Conservation (phyloP, 2,113 vertebrate species). For the Rallus limicola region DNA sequence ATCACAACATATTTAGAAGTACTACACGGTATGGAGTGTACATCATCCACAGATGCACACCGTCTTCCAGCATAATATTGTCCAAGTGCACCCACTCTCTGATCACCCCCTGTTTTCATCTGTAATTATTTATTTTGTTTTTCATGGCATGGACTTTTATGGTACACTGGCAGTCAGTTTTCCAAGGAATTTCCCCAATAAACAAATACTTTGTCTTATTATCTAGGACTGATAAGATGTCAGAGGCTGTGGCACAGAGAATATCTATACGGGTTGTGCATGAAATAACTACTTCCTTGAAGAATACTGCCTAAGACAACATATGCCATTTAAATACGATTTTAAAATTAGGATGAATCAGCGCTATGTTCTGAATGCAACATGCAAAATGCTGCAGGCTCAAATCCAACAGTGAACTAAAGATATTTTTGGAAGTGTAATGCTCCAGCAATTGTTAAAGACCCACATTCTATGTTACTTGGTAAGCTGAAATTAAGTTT, state of each 20-base stretch:
- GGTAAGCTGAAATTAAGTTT: background rate
- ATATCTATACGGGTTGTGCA: background rate
- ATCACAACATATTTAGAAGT: background rate
- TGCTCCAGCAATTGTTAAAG: conserved; percentile 15
- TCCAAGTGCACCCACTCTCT: background rate
- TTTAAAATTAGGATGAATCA: conserved; percentile 52
- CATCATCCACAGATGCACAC: background rate
- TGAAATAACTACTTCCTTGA: background rate
- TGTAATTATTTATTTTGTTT: background rate
- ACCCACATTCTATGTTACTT: background rate
- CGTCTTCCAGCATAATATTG: background rate
- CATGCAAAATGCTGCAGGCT: conserved; percentile 42
- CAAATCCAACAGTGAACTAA: conserved; percentile 2
- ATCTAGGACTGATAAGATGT: background rate
- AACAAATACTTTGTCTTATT: background rate
- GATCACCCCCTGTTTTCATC: background rate
- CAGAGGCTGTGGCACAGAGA: background rate
- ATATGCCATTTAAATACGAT: background rate
- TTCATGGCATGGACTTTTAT: background rate
- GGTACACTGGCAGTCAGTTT: background rate
- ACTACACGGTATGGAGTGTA: background rate
- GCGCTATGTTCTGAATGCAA: background rate
- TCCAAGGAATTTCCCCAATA: background rate
- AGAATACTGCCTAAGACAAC: conserved; percentile 30
- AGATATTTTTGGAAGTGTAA: conserved; percentile 45